phyloP scores from a whole-genome alignment of 2,113 vertebrate species.

The Python bivittatus region DNA sequence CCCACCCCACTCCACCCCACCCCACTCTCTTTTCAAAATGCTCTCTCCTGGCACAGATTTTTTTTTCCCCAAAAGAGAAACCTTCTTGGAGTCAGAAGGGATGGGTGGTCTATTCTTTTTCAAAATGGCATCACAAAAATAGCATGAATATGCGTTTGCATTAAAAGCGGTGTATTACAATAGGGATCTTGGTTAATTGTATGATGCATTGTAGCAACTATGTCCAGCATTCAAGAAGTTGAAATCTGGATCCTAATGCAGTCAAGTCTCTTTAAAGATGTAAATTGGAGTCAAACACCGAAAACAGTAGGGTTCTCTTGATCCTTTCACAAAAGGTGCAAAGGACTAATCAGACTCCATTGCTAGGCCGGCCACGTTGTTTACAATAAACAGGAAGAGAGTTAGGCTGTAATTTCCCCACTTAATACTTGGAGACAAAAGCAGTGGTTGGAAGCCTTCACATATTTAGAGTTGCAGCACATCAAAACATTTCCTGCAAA shows the following conservation, averaged over 20 bases:
- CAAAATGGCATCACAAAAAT: conserved; percentile 51
- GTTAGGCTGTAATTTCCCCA: conserved; percentile 62
- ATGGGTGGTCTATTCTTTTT: conserved; percentile 21
- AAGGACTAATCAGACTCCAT: conserved; percentile 65
- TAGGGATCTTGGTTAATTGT: conserved; percentile 38
- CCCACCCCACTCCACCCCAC: neutral
- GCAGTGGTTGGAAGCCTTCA: conserved; percentile 61
- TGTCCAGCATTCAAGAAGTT: conserved; percentile 49
- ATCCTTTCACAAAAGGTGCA: conserved; percentile 69
- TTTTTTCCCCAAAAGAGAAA: neutral
- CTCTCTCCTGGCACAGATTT: neutral
- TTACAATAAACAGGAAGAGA: conserved; percentile 67
- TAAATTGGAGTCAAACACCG: conserved; percentile 66
- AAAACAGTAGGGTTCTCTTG: conserved; percentile 70
- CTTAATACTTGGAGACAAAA: conserved; percentile 53
- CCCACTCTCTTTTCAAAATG: neutral
- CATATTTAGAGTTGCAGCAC: conserved; percentile 47
- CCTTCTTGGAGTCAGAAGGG: neutral
- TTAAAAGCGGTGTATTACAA: conserved; percentile 55
- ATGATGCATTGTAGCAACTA: conserved; percentile 22
- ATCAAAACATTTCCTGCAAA: conserved; percentile 48
- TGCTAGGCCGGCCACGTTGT: conserved; percentile 60
- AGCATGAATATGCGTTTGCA: conserved; percentile 46
- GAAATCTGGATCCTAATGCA: conserved; percentile 65
- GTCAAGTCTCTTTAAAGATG: conserved; percentile 66